Percentiles rank a stretch among this genome's conserved stretches.
These are phyloP conservation scores for Podargus strigoides DNA, from an alignment of 2,797 vertebrate species.

Conservation along the genomic window DNA sequence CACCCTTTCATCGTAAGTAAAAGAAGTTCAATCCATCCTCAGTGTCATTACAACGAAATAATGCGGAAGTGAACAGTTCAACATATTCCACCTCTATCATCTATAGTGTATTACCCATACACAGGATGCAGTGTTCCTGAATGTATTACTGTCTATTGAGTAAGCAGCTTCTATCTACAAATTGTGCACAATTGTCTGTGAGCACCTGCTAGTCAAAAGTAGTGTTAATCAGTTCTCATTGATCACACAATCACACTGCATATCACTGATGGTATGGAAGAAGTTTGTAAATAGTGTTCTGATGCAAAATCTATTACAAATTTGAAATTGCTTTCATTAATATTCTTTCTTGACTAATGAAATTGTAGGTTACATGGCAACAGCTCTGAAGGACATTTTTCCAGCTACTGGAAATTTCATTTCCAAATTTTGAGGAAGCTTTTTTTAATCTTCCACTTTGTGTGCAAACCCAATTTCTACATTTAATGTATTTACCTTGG, in stretches of 20 bases:
- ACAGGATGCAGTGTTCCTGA: not conserved
- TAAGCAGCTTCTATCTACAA: not conserved
- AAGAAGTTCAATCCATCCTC: not conserved
- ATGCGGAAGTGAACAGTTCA: not conserved
- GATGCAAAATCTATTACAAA: not conserved
- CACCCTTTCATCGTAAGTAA: slow-evolving; percentile 66
- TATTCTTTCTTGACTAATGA: not conserved
- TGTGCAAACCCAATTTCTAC: not conserved
- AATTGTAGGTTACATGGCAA: not conserved
- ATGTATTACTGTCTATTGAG: not conserved
- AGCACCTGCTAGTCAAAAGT: not conserved
- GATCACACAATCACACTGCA: not conserved
- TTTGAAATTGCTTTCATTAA: not conserved
- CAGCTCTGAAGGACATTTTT: not conserved
- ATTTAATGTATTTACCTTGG: not conserved
- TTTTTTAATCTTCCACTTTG: not conserved
- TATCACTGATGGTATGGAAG: not conserved
- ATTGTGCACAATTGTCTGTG: not conserved
- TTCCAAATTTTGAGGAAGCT: slow-evolving; percentile 5
- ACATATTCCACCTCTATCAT: not conserved
- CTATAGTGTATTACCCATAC: not conserved
- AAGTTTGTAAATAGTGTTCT: not conserved
- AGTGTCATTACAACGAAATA: not conserved
- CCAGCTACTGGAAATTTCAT: not conserved
- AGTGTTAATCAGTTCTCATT: not conserved